Evolutionary conservation across 2,888 invertebrate genomes (phyloP).

Genomic region (Colostygia pectinataria): DNA sequence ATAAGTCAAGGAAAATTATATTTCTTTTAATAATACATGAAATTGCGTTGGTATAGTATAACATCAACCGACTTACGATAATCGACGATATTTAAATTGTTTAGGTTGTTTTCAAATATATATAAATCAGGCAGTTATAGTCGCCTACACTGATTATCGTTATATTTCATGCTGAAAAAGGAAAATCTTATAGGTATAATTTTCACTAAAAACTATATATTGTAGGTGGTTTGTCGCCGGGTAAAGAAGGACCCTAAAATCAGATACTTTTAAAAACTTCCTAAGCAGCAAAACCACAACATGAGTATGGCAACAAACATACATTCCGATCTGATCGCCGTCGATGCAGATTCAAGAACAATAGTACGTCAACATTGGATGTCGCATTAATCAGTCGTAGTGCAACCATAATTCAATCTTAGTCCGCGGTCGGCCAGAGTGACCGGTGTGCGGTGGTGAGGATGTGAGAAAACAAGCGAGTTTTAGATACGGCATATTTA

Average conservation of each 20-base stretch:
- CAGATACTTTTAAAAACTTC: constrained; percentile 10
- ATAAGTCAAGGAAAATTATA: neutral
- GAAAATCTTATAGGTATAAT: too few relatives aligned
- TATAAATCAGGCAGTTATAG: too few relatives aligned
- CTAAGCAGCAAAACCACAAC: constrained; percentile 21
- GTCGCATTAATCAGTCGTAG: constrained; percentile 82
- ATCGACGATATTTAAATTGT: too few relatives aligned
- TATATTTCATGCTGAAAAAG: too few relatives aligned
- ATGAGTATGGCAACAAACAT: constrained; percentile 47
- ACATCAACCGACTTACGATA: too few relatives aligned
- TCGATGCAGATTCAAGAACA: constrained; percentile 78
- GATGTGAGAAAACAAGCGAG: constrained; percentile 40
- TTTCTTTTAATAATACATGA: too few relatives aligned
- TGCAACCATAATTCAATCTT: constrained; percentile 81
- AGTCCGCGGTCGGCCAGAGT: constrained; percentile 59
- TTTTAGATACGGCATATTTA: constrained; percentile 45
- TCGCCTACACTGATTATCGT: too few relatives aligned
- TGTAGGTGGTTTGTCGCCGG: too few relatives aligned
- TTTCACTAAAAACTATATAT: too few relatives aligned
- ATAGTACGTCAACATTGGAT: constrained; percentile 76
- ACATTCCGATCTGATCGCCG: constrained; percentile 62
- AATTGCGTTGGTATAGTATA: too few relatives aligned
- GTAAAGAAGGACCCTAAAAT: neutral
- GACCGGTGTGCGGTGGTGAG: constrained; percentile 48
- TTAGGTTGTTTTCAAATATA: too few relatives aligned